These are phyloP conservation scores for Andrena hattorfiana DNA, from an alignment of 2,888 invertebrate genomes.

Conservation along the genomic window DNA sequence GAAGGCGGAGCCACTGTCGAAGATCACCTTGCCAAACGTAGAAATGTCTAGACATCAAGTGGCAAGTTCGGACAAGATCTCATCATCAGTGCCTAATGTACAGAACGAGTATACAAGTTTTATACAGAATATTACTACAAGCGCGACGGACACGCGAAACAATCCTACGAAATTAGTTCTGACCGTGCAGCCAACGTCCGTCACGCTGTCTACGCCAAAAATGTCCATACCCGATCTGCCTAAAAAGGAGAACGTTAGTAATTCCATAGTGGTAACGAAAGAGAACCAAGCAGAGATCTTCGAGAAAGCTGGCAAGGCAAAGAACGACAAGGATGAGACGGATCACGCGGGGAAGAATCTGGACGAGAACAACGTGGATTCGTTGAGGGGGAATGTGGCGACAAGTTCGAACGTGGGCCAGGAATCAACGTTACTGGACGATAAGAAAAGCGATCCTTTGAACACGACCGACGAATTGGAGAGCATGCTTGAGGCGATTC, in stretches of 20 bases:
- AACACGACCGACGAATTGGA: constrained; percentile 85
- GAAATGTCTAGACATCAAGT: constrained; percentile 49
- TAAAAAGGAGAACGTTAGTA: constrained; percentile 59
- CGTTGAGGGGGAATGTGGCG: constrained; percentile 9
- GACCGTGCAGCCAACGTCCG: constrained; percentile 76
- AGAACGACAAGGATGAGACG: constrained; percentile 76
- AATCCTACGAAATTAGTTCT: constrained; percentile 72
- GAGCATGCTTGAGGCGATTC: constrained; percentile 84
- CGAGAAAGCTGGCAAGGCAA: constrained; percentile 84
- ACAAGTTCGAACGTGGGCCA: constrained; percentile 20
- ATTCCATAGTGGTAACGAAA: constrained; percentile 25
- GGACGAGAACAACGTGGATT: constrained; percentile 46
- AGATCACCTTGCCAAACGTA: constrained; percentile 17
- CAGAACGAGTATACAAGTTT: constrained; percentile 48
- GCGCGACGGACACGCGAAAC: constrained; percentile 25
- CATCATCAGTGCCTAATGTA: constrained; percentile 29
- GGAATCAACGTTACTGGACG: constrained; percentile 68
- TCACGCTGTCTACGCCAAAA: constrained; percentile 77
- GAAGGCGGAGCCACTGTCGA: constrained; percentile 44
- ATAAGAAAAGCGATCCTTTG: constrained; percentile 80
- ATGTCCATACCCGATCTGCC: constrained; percentile 77
- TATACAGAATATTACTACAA: constrained; percentile 37
- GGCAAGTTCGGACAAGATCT: constrained; percentile 28
- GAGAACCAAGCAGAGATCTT: constrained; percentile 85
- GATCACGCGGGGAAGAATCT: constrained; percentile 69